A percentile compares a stretch with the other conserved stretches of the same genome.
These are phyloP conservation scores for Jordanella pulchra DNA, from an alignment of 2,797 vertebrate species.

Conservation along the genomic window DNA sequence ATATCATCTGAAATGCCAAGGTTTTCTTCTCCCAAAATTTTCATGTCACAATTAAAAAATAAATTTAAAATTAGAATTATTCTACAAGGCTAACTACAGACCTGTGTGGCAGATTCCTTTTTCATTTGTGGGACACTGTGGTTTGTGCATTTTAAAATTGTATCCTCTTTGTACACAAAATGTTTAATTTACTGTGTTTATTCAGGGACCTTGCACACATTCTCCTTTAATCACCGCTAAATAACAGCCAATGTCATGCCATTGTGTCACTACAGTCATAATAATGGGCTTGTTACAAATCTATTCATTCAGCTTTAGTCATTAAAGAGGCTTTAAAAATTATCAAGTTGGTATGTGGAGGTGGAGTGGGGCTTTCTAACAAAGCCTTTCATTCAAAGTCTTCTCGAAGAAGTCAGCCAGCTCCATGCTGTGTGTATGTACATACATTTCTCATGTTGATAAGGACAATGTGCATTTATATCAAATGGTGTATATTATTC, in stretches of 20 bases:
- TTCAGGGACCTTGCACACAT: not conserved
- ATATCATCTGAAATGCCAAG: not conserved
- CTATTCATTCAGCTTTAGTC: constrained; percentile 27
- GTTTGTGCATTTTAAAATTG: constrained; percentile 20
- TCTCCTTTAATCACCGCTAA: constrained; percentile 10
- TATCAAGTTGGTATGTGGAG: constrained; percentile 18
- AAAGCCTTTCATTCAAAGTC: constrained; percentile 22
- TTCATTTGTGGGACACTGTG: not conserved
- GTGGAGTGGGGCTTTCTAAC: constrained; percentile 18
- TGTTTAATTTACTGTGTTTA: constrained; percentile 11
- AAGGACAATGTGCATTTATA: not conserved
- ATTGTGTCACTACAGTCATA: not conserved
- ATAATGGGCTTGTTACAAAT: constrained; percentile 17
- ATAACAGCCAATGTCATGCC: constrained; percentile 13
- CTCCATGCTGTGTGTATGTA: not conserved
- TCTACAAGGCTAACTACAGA: not conserved
- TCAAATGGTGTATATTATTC: not conserved
- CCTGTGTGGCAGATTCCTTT: not conserved
- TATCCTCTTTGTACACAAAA: not conserved
- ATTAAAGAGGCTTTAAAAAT: constrained; percentile 30
- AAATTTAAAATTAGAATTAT: constrained; percentile 2
- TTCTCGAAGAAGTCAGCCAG: not conserved
- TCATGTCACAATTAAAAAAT: not conserved
- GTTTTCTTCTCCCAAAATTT: not conserved
- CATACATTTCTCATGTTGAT: not conserved